These are phyloP conservation scores for Metridium senile DNA, from an alignment of 92 coral and sea anemone genomes.

Conservation along the genomic window DNA sequence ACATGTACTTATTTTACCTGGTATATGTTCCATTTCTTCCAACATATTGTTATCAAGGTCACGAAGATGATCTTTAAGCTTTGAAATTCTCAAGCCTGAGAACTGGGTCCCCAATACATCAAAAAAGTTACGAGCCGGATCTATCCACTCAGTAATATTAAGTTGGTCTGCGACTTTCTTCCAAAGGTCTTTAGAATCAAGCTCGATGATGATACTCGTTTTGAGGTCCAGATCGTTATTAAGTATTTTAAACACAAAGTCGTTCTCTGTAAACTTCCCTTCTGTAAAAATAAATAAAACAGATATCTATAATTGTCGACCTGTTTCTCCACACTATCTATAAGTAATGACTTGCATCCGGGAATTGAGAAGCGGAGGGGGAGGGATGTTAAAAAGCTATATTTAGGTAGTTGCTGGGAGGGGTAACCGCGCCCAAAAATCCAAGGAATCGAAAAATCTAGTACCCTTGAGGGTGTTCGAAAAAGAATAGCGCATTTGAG, in stretches of 20 bases:
- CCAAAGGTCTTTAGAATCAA: not conserved
- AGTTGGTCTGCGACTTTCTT: not conserved
- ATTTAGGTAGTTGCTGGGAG: too few relatives aligned
- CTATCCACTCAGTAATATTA: not conserved
- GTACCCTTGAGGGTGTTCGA: too few relatives aligned
- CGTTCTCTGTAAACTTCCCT: not conserved
- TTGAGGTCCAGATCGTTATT: not conserved
- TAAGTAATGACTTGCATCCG: too few relatives aligned
- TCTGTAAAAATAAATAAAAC: not conserved
- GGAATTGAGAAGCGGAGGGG: too few relatives aligned
- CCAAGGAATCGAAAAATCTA: too few relatives aligned
- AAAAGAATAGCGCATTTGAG: too few relatives aligned
- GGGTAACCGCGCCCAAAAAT: too few relatives aligned
- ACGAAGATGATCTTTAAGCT: not conserved
- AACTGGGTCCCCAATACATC: not conserved
- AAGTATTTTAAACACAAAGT: not conserved
- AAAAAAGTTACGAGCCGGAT: slow-evolving; percentile 10
- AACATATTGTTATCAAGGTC: not conserved
- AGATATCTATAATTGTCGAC: not conserved
- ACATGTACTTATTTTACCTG: too few relatives aligned
- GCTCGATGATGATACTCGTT: not conserved
- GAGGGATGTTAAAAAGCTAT: too few relatives aligned
- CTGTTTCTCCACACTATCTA: too few relatives aligned
- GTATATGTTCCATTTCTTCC: too few relatives aligned
- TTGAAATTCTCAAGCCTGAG: not conserved